Conservation (phyloP, 2,888 invertebrate genomes). For the Erebia epiphron region DNA sequence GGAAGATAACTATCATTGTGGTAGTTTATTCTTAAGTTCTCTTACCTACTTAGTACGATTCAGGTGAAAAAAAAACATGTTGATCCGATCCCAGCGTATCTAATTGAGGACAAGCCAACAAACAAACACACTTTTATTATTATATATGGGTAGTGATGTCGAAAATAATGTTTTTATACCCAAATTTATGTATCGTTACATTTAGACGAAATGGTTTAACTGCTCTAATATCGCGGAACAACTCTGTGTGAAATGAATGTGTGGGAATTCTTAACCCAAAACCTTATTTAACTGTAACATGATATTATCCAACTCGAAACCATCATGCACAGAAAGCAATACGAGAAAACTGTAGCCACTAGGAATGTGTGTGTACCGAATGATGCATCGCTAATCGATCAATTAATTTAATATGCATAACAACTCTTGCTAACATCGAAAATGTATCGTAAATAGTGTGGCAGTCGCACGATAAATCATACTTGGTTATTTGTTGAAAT, state of each 20-base stretch:
- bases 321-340: constrained; percentile 5
- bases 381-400: constrained; percentile 28
- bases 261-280: neutral
- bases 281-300: neutral
- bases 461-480: constrained; percentile 5
- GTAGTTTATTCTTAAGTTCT: neutral
- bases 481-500: constrained; percentile 2
- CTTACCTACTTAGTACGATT: neutral
- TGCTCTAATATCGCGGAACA: too few relatives aligned
- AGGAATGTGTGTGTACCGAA: constrained; percentile 25
- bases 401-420: constrained; percentile 24
- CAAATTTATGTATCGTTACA: too few relatives aligned
- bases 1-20: neutral
- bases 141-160: too few relatives aligned
- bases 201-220: too few relatives aligned
- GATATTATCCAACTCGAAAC: neutral
- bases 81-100: too few relatives aligned
- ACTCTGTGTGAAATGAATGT: neutral
- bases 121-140: too few relatives aligned
- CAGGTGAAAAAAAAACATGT: too few relatives aligned
- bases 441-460: neutral
- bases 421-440: constrained; percentile 15
- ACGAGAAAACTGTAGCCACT: constrained; percentile 13
- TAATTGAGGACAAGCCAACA: too few relatives aligned
- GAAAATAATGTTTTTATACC: too few relatives aligned